Base-by-base conservation (phyloP, 2,113 vertebrate genomes). In the Dicrurus megarhynchus region DNA sequence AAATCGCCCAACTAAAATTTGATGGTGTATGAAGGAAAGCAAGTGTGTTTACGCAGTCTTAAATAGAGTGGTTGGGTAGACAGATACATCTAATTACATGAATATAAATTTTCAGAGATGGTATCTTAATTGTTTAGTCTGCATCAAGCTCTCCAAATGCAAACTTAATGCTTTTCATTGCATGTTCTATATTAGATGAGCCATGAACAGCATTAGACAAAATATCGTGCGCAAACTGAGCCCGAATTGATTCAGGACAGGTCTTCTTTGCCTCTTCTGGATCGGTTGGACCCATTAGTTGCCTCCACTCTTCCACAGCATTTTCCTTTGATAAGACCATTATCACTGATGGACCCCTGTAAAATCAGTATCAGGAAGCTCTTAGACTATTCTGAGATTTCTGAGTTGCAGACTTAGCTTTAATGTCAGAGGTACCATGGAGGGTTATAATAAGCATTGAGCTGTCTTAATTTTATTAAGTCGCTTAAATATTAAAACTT, bases 251-350 rank as follows among this genome's bases (percentile, higher is more conserved):
- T 46, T 91, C 47, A 63, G 97, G 97, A 87, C 13, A 59, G 10
- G 6, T 74, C 24, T 57, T 23, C 80, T 94, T 97, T 76, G 97
- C 97, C 56, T 89, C 33, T 49, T 93, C 57, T 57, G 96, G 97
- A 63, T 98, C 76, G 0, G 44, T 2, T 69, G 97, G 97, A 86
- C 97, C 97, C 84, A 98, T 98, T 47, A 98, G 57, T 39, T 86
- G 13, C 30, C 88, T 95, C 97, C 97, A 97, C 5, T 98, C 97
- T 63, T 97, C 90, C 60, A 98, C 97, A 56, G 97, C 97, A 67
- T 98, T 97, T 95, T 97, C 91, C 69, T 97, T 97, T 28, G 97
- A 89, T 84, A 98, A 93, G 65, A 97, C 27, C 95, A 96, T 97
- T 32, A 97, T n/a, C 91, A 97, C 83, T 1, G 93, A 97, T 10